Base-by-base conservation (phyloP, 2,797 vertebrate genomes). In the Cyprinodon diabolis region DNA sequence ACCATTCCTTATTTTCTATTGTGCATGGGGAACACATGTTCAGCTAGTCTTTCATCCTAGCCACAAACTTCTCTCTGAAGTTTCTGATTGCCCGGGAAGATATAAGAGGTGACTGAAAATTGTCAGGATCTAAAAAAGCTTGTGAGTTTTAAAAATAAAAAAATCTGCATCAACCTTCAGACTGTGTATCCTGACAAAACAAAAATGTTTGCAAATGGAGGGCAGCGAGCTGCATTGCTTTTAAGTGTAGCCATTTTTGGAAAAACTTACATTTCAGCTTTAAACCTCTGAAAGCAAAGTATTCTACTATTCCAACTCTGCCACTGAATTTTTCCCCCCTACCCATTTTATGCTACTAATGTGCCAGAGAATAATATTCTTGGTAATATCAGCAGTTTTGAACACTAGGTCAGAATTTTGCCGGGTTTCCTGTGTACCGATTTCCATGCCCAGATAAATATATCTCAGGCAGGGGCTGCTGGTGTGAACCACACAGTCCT, bases 361-460 rank as follows among this genome's bases (percentile, higher is more conserved):
- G 78, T 86, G 75, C 89, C 86, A 89, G 65, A 84, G 87, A 81
- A 75, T 92, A 88, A 93, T 93, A 91, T 90, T 90, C 89, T 77
- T 74, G 80, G 87, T 89, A 91, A 93, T 93, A 92, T 93, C 92
- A 88, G 89, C 86, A 87, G 87, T 90, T 88, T 88, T 86, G 83
- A 86, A 92, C 62, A 60, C 80, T 56, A 81, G 71, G 77, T 82
- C 15, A 58, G 87, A 86, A 77, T 79, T 83, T 85, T 68, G 79
- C 83, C 85, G 83, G 84, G 81, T 91, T 93, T 92, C 89, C 90
- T 92, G 91, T 92, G 88, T 91, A 90, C 81, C 25, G 81, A 80
- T 85, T 77, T 77, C 40, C 49, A 21, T 91, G 92, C 94, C 93
- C 86, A 93, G 89, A 95, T 88, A 95, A 95, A 95, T 89, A 95